A percentile compares a stretch with the other conserved stretches of the same genome.
Evolutionary conservation across 2,888 invertebrate species (phyloP).

Genomic region (Lingula anatina): DNA sequence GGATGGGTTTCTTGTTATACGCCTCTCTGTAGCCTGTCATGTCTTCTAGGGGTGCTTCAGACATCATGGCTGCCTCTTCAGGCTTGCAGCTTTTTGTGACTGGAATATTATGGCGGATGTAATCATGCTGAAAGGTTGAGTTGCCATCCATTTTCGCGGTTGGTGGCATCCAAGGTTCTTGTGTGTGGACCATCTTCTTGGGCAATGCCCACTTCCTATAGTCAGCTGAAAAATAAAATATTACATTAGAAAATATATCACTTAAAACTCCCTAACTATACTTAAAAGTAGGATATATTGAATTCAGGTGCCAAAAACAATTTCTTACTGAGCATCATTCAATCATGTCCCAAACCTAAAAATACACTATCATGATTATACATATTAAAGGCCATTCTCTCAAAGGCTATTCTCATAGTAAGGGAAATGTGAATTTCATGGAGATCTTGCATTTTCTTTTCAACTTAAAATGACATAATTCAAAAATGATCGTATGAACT

Average conservation of each 20-base stretch:
- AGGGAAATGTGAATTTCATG: too few species aligned
- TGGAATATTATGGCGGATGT: slow-evolving; percentile 26
- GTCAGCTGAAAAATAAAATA: slow-evolving; percentile 29
- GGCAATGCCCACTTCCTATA: slow-evolving; percentile 41
- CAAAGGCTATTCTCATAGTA: slow-evolving; percentile 1
- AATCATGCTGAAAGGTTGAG: slow-evolving; percentile 46
- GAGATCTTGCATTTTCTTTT: too few species aligned
- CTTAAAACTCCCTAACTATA: too few species aligned
- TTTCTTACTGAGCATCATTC: too few species aligned
- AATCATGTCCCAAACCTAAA: neutral
- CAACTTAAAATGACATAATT: too few species aligned
- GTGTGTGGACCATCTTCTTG: slow-evolving; percentile 18
- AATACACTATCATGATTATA: neutral
- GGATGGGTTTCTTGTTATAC: slow-evolving; percentile 44
- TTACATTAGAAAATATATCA: too few species aligned
- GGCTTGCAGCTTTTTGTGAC: slow-evolving; percentile 42
- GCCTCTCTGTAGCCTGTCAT: slow-evolving; percentile 44
- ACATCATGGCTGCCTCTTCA: slow-evolving; percentile 27
- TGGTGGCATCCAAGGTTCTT: slow-evolving; percentile 35
- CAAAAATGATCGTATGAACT: too few species aligned
- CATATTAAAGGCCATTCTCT: neutral
- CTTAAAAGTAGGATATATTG: too few species aligned
- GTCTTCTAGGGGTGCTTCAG: slow-evolving; percentile 44
- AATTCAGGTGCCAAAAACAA: too few species aligned
- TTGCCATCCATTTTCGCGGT: slow-evolving; percentile 41